These are phyloP conservation scores for Epizoanthus rinbou DNA, from an alignment of 92 coral and sea anemone species.

Conservation along the genomic window DNA sequence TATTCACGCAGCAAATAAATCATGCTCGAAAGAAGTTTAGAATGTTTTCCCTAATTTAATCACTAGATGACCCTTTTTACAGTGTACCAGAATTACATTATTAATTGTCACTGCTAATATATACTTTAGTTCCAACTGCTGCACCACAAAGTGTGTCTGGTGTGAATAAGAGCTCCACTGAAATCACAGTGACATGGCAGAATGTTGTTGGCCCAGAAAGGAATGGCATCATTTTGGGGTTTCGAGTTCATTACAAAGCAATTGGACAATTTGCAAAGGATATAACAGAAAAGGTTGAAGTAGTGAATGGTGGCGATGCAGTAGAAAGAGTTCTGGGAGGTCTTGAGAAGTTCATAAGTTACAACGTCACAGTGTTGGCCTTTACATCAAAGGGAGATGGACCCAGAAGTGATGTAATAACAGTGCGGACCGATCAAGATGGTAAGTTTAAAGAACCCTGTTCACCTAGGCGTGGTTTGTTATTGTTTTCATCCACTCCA, in stretches of 20 bases:
- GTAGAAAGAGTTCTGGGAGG: background rate
- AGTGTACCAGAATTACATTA: too few relatives aligned
- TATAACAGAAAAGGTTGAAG: background rate
- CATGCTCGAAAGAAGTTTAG: too few relatives aligned
- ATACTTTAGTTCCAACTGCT: slow-evolving; percentile 21
- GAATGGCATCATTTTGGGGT: background rate
- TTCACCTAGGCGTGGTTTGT: slow-evolving; percentile 26
- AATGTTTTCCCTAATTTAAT: background rate
- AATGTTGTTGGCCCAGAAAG: background rate
- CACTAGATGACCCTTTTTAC: too few relatives aligned
- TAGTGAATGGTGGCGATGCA: background rate
- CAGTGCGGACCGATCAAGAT: too few relatives aligned
- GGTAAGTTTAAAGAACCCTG: background rate
- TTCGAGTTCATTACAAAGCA: background rate
- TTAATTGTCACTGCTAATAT: too few relatives aligned
- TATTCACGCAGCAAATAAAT: too few relatives aligned
- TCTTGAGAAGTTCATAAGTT: background rate
- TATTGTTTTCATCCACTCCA: slow-evolving; percentile 33
- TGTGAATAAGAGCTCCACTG: background rate
- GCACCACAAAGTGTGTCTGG: background rate
- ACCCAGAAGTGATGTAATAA: too few relatives aligned
- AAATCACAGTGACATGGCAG: background rate
- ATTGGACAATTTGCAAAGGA: background rate
- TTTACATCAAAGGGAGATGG: too few relatives aligned
- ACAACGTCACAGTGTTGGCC: too few relatives aligned